Evolutionary conservation across 37 sponge, comb jelly and placozoan genomes (phyloP).

Genomic region (Haliclona indistincta): DNA sequence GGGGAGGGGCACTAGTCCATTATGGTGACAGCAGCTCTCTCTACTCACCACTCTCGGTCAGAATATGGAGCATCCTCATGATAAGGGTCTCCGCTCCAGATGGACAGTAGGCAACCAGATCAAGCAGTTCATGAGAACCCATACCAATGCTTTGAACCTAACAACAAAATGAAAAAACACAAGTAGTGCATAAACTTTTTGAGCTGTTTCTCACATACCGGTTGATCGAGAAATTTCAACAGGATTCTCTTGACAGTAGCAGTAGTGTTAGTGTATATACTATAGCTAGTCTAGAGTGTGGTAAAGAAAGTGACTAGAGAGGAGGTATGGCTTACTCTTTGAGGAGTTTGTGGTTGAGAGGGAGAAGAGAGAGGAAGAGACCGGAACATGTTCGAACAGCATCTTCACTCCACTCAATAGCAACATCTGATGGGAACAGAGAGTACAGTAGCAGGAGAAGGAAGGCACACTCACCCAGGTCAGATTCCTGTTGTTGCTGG

Average conservation of each 20-base stretch:
- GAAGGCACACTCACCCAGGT: conserved; percentile 10
- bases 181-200: too few relatives aligned
- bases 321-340: conserved; percentile 68
- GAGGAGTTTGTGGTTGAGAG: conserved; percentile 88
- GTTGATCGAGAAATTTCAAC: conserved; percentile 83
- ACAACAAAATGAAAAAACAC: not conserved
- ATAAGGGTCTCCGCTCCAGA: conserved; percentile 93
- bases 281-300: conserved; percentile 59
- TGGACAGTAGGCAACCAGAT: conserved; percentile 89
- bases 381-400: conserved; percentile 74
- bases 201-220: conserved; percentile 45
- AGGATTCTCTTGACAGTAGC: conserved; percentile 88
- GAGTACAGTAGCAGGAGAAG: not conserved
- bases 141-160: conserved; percentile 84
- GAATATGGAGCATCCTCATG: conserved; percentile 89
- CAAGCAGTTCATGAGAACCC: conserved; percentile 79
- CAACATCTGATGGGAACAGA: conserved; percentile 42
- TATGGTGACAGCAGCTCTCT: not conserved
- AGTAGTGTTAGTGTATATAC: conserved; percentile 74
- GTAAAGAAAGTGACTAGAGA: not conserved
- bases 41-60: conserved; percentile 77
- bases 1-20: not conserved
- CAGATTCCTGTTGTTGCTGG: not conserved
- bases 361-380: conserved; percentile 87
- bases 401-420: conserved; percentile 85